These are phyloP conservation scores for Hydrotaea cyrtoneurina DNA, from an alignment of 2,888 invertebrate genomes.

Conservation along the genomic window DNA sequence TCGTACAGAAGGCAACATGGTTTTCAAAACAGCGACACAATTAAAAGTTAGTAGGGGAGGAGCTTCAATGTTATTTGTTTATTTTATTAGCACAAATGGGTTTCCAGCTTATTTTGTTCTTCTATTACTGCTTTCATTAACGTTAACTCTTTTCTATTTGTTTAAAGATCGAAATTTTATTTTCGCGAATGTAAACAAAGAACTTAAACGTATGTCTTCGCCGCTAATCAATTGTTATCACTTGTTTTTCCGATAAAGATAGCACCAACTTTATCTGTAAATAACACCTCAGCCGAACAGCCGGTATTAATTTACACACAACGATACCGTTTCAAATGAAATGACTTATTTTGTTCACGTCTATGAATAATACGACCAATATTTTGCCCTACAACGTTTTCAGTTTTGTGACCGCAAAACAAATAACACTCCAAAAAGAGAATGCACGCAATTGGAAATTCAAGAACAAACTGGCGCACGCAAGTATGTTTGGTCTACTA, in stretches of 20 bases:
- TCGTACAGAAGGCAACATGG: neutral
- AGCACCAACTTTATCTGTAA: neutral
- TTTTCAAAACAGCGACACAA: slow-evolving; percentile 16
- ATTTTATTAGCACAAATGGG: neutral
- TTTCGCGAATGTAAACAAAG: slow-evolving; percentile 44
- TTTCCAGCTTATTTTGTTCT: neutral
- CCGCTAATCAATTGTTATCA: slow-evolving; percentile 31
- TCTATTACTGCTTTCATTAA: neutral
- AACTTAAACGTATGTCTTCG: slow-evolving; percentile 15
- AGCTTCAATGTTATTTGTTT: neutral
- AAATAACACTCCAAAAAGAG: neutral
- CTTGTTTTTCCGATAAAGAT: neutral
- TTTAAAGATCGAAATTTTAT: neutral
- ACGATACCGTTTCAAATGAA: slow-evolving; percentile 17
- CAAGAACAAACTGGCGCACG: slow-evolving; percentile 52
- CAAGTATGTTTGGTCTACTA: too few species aligned
- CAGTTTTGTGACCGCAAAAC: slow-evolving; percentile 7
- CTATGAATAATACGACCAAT: slow-evolving; percentile 11
- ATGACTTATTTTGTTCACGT: slow-evolving; percentile 16
- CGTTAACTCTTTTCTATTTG: neutral
- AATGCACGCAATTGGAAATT: slow-evolving; percentile 54
- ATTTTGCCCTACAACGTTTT: slow-evolving; percentile 11
- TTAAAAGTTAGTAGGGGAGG: neutral
- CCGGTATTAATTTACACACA: slow-evolving; percentile 41
- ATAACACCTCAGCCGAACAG: slow-evolving; percentile 22